Evolutionary conservation across 2,797 vertebrate genomes (phyloP), one percentile per base, ranked within the genome.

Genomic region (Chrosomus eos): DNA sequence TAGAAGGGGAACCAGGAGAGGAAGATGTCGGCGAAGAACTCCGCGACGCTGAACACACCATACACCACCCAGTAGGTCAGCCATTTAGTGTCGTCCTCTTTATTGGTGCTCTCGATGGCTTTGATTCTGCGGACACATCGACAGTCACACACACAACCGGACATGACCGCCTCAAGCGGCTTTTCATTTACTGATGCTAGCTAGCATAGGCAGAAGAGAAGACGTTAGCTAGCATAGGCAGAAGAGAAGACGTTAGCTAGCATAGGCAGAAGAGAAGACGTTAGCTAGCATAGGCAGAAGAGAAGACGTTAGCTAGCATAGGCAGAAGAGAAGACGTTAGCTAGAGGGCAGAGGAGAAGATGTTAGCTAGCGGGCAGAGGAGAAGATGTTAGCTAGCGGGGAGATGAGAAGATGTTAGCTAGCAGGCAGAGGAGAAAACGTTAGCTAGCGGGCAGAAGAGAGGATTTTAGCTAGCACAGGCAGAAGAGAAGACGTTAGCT

Each of bases 31-130:
- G 98, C 97, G 82, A 99, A 99, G 91, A 99, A 99, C 89, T 99
- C 98, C 0, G 90, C 97, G 89, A 99, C 96, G 77, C 98, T 99
- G 94, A 99, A 99, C 89, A 99, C 78, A 0, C 98, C 98, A 2
- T 99, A 98, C 6, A 99, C 98, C 28, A 99, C 98, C 98, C 98
- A 99, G 92, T 99, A 99, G 38, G 96, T 99, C 90, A 99, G 95
- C 98, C 98, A 99, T 89, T 98, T 97, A 0, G 98, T 99, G 80
- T 99, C 98, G 3, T 99, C 98, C 0, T 99, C 98, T 94, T 99
- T 99, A 87, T 94, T 97, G 21, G 95, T 93, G 87, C 98, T 99
- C 94, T 99, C 98, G 80, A 99, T 99, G 75, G 98, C 98, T 92
- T 99, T 99, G 88, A 99, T 98, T 89, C 98, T 99, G 77, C 26